Percentiles rank a stretch among this genome's conserved stretches.
phyloP scores from a whole-genome alignment of 2,888 invertebrate genomes.

The Eupithecia insigniata region DNA sequence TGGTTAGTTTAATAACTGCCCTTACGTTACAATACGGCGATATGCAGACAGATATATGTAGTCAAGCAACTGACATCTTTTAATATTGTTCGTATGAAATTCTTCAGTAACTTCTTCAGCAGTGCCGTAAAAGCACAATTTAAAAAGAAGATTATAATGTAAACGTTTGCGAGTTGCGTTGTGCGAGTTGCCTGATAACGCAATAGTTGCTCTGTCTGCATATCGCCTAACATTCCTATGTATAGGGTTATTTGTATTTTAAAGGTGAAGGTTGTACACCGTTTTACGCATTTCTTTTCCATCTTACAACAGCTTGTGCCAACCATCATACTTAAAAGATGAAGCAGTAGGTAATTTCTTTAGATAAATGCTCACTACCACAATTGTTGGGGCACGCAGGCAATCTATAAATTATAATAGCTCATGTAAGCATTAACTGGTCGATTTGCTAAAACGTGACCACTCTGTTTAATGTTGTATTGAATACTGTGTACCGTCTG shows the following conservation, averaged over 20 bases:
- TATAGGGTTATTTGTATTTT: neutral
- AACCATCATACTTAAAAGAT: conserved; percentile 6
- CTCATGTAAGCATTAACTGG: conserved; percentile 43
- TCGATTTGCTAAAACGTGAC: conserved; percentile 55
- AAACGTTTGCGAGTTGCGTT: too few relatives aligned
- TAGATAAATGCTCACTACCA: conserved; percentile 49
- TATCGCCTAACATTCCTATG: too few relatives aligned
- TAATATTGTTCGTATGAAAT: too few relatives aligned
- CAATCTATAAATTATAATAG: conserved; percentile 15
- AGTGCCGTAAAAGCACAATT: too few relatives aligned
- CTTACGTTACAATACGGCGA: too few relatives aligned
- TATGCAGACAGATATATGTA: too few relatives aligned
- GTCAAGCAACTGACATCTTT: too few relatives aligned
- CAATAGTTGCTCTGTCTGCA: too few relatives aligned
- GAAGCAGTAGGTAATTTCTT: conserved; percentile 47
- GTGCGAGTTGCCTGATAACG: too few relatives aligned
- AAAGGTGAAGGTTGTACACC: neutral
- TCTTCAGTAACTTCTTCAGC: too few relatives aligned
- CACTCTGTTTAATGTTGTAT: conserved; percentile 48
- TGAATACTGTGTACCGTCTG: conserved; percentile 38
- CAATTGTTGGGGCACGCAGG: conserved; percentile 25
- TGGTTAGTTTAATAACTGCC: too few relatives aligned
- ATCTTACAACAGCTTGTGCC: neutral
- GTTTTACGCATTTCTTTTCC: neutral
- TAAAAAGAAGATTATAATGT: too few relatives aligned